Percentiles rank a stretch among this genome's conserved stretches.
These are phyloP conservation scores for Nothocercus julius DNA, from an alignment of 2,113 vertebrate species.

Conservation along the genomic window DNA sequence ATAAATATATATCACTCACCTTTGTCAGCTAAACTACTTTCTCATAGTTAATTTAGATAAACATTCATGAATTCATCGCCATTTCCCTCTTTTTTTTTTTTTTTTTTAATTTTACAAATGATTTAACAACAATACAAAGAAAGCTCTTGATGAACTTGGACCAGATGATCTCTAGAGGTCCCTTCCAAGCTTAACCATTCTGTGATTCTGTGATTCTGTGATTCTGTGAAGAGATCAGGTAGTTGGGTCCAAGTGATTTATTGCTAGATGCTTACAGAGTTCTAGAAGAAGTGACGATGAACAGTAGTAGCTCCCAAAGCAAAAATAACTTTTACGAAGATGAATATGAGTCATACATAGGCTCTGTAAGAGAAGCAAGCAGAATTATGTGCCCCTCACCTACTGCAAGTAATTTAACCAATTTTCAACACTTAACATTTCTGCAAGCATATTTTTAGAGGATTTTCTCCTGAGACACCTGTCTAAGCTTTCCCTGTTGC, in stretches of 20 bases:
- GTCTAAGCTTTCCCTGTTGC: slow-evolving; percentile 21
- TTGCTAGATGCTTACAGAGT: neutral
- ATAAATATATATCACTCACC: slow-evolving; percentile 23
- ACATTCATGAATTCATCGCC: neutral
- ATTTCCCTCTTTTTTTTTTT: neutral
- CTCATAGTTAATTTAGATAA: neutral
- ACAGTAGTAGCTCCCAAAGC: slow-evolving; percentile 40
- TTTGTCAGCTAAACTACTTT: slow-evolving; percentile 29
- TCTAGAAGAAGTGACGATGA: neutral
- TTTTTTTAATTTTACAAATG: neutral
- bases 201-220: no score
- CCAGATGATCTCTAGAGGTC: no score
- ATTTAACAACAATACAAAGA: no score
- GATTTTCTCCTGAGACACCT: slow-evolving; percentile 54
- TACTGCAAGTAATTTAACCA: slow-evolving; percentile 59
- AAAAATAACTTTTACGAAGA: slow-evolving; percentile 59
- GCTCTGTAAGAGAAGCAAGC: slow-evolving; percentile 51
- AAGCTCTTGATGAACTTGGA: neutral
- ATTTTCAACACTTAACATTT: slow-evolving; percentile 63
- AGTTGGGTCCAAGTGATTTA: slow-evolving; percentile 21
- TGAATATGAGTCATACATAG: slow-evolving; percentile 51
- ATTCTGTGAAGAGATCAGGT: neutral
- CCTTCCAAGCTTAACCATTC: no score
- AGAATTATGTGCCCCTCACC: slow-evolving; percentile 39
- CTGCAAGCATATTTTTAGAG: slow-evolving; percentile 49